Conservation (phyloP, 2,888 invertebrate genomes). For the Drosophila diplacantha region DNA sequence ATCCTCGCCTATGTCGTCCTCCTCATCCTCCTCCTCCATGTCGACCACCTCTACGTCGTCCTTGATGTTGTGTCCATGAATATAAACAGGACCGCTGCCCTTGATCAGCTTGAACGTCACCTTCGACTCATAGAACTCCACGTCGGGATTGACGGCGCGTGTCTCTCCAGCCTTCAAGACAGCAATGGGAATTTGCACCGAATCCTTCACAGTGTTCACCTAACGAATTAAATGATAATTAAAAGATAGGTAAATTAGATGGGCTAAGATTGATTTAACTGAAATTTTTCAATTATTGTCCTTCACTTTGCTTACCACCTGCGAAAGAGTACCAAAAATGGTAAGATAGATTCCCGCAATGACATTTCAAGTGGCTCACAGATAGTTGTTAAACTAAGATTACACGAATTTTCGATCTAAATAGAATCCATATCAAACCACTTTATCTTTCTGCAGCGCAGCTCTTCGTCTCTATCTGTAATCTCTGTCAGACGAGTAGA, state of each 20-base stretch:
- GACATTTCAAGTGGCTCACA: conserved; percentile 8
- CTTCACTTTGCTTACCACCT: conserved; percentile 74
- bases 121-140: conserved; percentile 91
- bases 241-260: conserved; percentile 2
- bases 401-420: conserved; percentile 20
- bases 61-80: conserved; percentile 90
- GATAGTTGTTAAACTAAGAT: conserved; percentile 23
- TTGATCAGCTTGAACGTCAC: conserved; percentile 88
- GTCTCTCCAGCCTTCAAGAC: conserved; percentile 88
- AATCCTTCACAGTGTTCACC: conserved; percentile 80
- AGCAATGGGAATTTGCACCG: conserved; percentile 90
- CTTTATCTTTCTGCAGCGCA: conserved; percentile 19
- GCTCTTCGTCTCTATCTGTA: conserved; percentile 16
- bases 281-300: conserved; percentile 75
- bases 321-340: not conserved
- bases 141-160: conserved; percentile 86
- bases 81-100: conserved; percentile 89
- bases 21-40: conserved; percentile 88
- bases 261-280: not conserved
- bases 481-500: conserved; percentile 18
- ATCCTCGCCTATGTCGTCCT: conserved; percentile 82
- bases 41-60: conserved; percentile 90
- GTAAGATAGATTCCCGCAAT: conserved; percentile 6
- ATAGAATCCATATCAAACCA: conserved; percentile 1
- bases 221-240: conserved; percentile 30